Evolutionary conservation across 2,797 vertebrate species (phyloP).

Genomic region (Syngnathus acus): DNA sequence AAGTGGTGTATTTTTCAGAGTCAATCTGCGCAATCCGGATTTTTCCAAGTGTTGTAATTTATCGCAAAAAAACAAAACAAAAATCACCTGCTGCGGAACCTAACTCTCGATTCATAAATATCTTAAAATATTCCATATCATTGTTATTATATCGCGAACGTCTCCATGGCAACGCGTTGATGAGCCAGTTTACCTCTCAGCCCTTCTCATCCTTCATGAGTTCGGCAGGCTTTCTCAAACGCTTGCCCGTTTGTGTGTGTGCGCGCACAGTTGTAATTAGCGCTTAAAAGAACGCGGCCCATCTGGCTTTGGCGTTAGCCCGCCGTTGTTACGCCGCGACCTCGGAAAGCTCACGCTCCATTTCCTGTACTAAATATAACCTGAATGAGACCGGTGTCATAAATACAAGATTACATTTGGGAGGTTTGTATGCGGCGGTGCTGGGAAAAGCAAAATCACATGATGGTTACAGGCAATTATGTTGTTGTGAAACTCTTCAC

Average conservation of each 20-base stretch:
- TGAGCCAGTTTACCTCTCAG: not conserved
- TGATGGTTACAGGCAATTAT: not conserved
- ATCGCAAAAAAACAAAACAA: no score
- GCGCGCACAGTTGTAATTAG: conserved; percentile 42
- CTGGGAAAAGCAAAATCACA: not conserved
- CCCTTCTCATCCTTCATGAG: not conserved
- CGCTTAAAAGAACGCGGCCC: conserved; percentile 53
- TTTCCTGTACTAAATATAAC: conserved; percentile 41
- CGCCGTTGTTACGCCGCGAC: conserved; percentile 30
- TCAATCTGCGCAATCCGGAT: no score
- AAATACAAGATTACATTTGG: conserved; percentile 1
- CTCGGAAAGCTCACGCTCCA: conserved; percentile 35
- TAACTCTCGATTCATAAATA: no score
- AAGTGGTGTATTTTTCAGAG: no score
- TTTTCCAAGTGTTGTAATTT: no score
- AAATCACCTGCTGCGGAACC: no score
- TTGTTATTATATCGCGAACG: not conserved
- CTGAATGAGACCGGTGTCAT: conserved; percentile 31
- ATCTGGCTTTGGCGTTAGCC: conserved; percentile 62
- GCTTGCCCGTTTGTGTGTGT: not conserved
- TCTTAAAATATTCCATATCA: no score
- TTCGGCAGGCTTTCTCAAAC: conserved; percentile 22
- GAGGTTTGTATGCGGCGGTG: not conserved
- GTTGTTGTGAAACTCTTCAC: not conserved
- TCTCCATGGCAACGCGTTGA: not conserved